phyloP scores from a whole-genome alignment of 2,113 vertebrate species.

The Paralichthys olivaceus region DNA sequence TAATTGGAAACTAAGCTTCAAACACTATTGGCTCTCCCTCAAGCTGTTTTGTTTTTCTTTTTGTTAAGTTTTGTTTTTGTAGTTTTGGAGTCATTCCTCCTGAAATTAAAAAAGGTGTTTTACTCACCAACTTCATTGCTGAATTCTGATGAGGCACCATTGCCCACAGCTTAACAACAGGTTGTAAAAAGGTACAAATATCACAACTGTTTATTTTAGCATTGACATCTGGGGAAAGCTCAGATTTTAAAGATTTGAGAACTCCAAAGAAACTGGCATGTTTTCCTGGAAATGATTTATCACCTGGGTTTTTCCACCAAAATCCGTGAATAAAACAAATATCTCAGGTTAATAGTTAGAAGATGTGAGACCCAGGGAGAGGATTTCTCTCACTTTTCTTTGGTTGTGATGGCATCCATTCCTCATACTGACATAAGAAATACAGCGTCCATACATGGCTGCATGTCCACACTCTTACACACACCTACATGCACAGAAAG shows the following conservation, averaged over 20 bases:
- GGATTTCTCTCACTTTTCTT: conserved; percentile 20
- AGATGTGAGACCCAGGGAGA: not conserved
- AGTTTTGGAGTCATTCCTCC: not conserved
- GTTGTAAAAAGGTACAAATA: conserved; percentile 15
- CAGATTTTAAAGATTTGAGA: not conserved
- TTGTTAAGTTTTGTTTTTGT: not conserved
- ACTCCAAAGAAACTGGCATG: not conserved
- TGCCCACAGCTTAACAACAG: not conserved
- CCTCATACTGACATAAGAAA: not conserved
- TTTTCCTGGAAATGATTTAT: conserved; percentile 10
- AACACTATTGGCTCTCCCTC: conserved; percentile 26
- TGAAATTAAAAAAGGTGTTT: conserved; percentile 12
- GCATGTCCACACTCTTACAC: conserved; percentile 9
- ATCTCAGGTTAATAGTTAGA: conserved; percentile 1
- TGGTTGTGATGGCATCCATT: not conserved
- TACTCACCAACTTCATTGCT: not conserved
- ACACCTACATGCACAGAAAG: conserved; percentile 13
- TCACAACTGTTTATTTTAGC: not conserved
- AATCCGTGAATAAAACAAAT: not conserved
- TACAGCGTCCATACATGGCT: not conserved
- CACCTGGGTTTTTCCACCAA: not conserved
- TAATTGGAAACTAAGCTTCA: conserved; percentile 36
- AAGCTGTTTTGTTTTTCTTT: conserved; percentile 19
- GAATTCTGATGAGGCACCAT: not conserved
- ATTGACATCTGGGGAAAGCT: not conserved